Evolutionary conservation across 2,888 invertebrate genomes (phyloP).

Genomic region (Drosophila melanosoma): DNA sequence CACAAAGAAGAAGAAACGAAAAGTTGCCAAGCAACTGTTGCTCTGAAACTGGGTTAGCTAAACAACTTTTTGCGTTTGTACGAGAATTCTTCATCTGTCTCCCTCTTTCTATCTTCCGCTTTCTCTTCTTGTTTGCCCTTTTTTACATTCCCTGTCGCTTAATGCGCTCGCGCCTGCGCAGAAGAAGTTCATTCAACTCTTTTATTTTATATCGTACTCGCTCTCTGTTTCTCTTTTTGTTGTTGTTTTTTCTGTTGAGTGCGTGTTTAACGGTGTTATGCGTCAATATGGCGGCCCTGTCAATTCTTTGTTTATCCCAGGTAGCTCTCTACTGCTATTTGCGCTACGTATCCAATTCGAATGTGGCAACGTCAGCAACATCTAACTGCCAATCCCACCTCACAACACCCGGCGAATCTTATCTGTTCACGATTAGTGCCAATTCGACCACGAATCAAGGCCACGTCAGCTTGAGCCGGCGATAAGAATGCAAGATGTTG

Average conservation of each 20-base stretch:
- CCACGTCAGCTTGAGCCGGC: conserved; percentile 72
- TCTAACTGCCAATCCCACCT: background rate
- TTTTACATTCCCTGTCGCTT: conserved; percentile 38
- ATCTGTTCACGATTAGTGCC: conserved; percentile 51
- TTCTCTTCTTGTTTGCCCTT: conserved; percentile 59
- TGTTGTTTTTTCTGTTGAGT: conserved; percentile 17
- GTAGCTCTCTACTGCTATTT: conserved; percentile 33
- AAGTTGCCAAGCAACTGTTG: conserved; percentile 64
- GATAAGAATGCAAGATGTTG: conserved; percentile 66
- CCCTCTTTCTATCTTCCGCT: conserved; percentile 37
- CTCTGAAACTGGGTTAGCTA: conserved; percentile 57
- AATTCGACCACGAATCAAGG: conserved; percentile 47
- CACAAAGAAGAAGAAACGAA: conserved; percentile 19
- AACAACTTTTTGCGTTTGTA: conserved; percentile 57
- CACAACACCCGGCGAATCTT: conserved; percentile 37
- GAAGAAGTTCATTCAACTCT: conserved; percentile 74
- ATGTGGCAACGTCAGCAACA: conserved; percentile 57
- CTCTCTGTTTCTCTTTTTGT: conserved; percentile 28
- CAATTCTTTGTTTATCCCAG: conserved; percentile 56
- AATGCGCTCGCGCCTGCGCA: conserved; percentile 65
- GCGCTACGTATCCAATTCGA: conserved; percentile 25
- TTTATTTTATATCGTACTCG: conserved; percentile 25
- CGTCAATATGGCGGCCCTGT: conserved; percentile 57
- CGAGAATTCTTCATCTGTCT: conserved; percentile 31
- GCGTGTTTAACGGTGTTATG: conserved; percentile 57